These are phyloP conservation scores for Anoplolepis gracilipes DNA, from an alignment of 1,140 invertebrate genomes.

Conservation along the genomic window DNA sequence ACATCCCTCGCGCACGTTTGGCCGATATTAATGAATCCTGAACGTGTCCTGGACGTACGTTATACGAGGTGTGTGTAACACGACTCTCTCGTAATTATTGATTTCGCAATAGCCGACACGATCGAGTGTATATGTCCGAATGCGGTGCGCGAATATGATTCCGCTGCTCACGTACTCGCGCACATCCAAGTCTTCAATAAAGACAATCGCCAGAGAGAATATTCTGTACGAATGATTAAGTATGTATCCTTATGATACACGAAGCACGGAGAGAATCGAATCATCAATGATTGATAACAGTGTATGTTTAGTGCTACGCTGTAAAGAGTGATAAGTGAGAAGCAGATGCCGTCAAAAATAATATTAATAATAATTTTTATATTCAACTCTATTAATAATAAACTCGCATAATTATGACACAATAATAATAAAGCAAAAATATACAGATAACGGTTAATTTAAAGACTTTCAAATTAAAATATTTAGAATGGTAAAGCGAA, in stretches of 20 bases:
- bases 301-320: not conserved
- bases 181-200: slow-evolving; percentile 17
- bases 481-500: not conserved
- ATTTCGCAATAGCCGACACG: slow-evolving; percentile 53
- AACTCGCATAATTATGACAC: not conserved
- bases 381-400: not conserved
- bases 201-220: slow-evolving; percentile 32
- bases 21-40: slow-evolving; percentile 52
- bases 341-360: not conserved
- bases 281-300: slow-evolving; percentile 10
- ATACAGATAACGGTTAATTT: not conserved
- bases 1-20: slow-evolving; percentile 39
- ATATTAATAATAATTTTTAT: not conserved
- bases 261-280: slow-evolving; percentile 12
- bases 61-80: slow-evolving; percentile 30
- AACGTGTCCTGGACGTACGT: slow-evolving; percentile 38
- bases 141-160: slow-evolving; percentile 46
- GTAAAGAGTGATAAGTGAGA: not conserved
- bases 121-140: slow-evolving; percentile 44
- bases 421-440: not conserved
- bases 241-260: not conserved
- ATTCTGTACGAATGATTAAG: slow-evolving; percentile 27
- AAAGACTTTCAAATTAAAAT: not conserved
- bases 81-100: slow-evolving; percentile 60
- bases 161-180: slow-evolving; percentile 25